A percentile compares a stretch with the other conserved stretches of the same genome.
Evolutionary conservation across 2,113 vertebrate species (phyloP).

Genomic region (Apistogramma diplotaenia): DNA sequence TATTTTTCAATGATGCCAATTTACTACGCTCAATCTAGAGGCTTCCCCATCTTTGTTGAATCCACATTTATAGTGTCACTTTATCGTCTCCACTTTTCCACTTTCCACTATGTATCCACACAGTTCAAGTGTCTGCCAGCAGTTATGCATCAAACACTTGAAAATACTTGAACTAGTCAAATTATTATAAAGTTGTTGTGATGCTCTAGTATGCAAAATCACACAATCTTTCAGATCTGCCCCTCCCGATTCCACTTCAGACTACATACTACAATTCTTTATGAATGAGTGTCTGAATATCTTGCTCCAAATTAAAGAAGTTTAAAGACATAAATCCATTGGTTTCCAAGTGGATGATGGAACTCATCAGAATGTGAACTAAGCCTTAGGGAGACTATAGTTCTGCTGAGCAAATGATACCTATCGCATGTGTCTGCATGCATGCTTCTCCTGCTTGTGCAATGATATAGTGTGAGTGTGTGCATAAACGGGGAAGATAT

Average conservation of each 20-base stretch:
- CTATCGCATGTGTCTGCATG: neutral
- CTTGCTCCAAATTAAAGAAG: constrained; percentile 5
- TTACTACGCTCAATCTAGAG: neutral
- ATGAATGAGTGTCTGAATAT: neutral
- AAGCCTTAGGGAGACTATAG: neutral
- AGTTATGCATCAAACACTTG: constrained; percentile 17
- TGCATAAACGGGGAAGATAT: neutral
- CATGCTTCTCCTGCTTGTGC: neutral
- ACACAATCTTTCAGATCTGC: neutral
- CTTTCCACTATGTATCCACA: neutral
- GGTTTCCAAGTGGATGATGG: neutral
- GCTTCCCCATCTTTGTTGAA: neutral
- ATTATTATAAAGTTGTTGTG: constrained; percentile 3
- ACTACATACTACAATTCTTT: neutral
- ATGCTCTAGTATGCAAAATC: constrained; percentile 1
- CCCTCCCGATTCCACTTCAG: neutral
- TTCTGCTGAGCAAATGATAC: constrained; percentile 5
- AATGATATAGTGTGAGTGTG: neutral
- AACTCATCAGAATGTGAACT: neutral
- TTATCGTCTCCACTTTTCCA: neutral
- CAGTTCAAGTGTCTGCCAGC: constrained; percentile 18
- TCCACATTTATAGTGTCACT: neutral
- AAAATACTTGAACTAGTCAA: constrained; percentile 20
- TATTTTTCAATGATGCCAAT: neutral
- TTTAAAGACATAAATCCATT: neutral